These are phyloP conservation scores for Stenichneumon culpator DNA, from an alignment of 2,888 invertebrate genomes.

Conservation along the genomic window DNA sequence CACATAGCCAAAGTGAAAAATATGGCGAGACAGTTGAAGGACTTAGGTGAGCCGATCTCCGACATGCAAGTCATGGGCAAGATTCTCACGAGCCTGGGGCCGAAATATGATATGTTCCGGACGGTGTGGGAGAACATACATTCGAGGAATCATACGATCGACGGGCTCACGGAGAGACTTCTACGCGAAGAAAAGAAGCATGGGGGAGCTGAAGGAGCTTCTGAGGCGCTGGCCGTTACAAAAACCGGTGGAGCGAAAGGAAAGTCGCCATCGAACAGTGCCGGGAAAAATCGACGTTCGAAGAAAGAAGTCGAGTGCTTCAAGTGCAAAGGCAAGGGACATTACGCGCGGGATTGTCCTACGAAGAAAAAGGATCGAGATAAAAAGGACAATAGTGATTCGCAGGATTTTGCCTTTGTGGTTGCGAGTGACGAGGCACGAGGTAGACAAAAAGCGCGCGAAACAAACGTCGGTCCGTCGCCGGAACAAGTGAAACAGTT, in stretches of 20 bases:
- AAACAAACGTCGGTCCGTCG: neutral
- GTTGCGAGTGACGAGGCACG: slow-evolving; percentile 2
- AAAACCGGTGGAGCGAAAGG: neutral
- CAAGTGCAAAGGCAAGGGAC: slow-evolving; percentile 33
- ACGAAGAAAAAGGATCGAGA: neutral
- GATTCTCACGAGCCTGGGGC: neutral
- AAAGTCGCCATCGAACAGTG: neutral
- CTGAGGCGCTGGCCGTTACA: slow-evolving; percentile 1
- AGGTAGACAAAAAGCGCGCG: neutral
- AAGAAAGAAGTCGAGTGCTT: slow-evolving; percentile 35
- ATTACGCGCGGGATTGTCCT: slow-evolving; percentile 35
- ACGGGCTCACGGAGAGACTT: slow-evolving; percentile 12
- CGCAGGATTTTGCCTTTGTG: slow-evolving; percentile 16
- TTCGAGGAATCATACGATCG: neutral
- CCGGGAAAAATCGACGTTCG: neutral
- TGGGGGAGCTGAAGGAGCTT: neutral
- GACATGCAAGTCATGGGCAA: slow-evolving; percentile 8
- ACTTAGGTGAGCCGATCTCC: neutral
- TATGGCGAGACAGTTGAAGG: slow-evolving; percentile 3
- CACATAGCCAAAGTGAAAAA: slow-evolving; percentile 22
- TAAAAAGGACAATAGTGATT: neutral
- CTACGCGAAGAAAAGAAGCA: slow-evolving; percentile 17
- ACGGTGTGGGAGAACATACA: slow-evolving; percentile 7
- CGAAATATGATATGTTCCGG: slow-evolving; percentile 1
- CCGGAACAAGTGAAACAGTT: slow-evolving; percentile 3